These are phyloP conservation scores for Thalpophila matura DNA, from an alignment of 2,888 invertebrate species.

Conservation along the genomic window DNA sequence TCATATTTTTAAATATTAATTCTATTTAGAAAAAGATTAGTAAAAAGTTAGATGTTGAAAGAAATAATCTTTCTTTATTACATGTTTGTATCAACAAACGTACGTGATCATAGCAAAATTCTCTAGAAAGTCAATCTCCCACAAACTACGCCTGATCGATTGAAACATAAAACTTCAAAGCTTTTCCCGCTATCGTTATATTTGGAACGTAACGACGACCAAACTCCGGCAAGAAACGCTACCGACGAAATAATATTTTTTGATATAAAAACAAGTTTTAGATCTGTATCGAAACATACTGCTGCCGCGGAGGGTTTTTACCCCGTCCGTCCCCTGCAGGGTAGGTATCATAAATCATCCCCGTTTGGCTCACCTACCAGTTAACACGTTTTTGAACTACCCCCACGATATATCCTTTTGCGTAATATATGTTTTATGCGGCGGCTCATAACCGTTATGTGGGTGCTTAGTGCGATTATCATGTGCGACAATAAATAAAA, in stretches of 20 bases:
- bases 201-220: slow-evolving; percentile 33
- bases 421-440: slow-evolving; percentile 49
- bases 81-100: no score
- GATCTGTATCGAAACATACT: slow-evolving; percentile 66
- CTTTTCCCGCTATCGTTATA: slow-evolving; percentile 32
- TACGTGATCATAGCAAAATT: slow-evolving; percentile 9
- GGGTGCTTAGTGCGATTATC: slow-evolving; percentile 24
- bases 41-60: no score
- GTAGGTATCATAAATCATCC: slow-evolving; percentile 71
- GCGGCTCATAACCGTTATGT: slow-evolving; percentile 29
- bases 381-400: slow-evolving; percentile 72
- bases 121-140: not conserved
- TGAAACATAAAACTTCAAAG: slow-evolving; percentile 38
- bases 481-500: no score
- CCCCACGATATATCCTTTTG: slow-evolving; percentile 51
- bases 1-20: no score
- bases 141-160: slow-evolving; percentile 15
- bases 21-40: not conserved
- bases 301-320: slow-evolving; percentile 66
- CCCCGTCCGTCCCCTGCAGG: slow-evolving; percentile 66
- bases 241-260: slow-evolving; percentile 51
- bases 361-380: slow-evolving; percentile 66
- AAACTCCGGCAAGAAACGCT: slow-evolving; percentile 39
- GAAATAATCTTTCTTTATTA: no score
- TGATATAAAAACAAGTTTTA: slow-evolving; percentile 65